Evolutionary conservation across 2,113 vertebrate species (phyloP).

Genomic region (Pongo abelii): DNA sequence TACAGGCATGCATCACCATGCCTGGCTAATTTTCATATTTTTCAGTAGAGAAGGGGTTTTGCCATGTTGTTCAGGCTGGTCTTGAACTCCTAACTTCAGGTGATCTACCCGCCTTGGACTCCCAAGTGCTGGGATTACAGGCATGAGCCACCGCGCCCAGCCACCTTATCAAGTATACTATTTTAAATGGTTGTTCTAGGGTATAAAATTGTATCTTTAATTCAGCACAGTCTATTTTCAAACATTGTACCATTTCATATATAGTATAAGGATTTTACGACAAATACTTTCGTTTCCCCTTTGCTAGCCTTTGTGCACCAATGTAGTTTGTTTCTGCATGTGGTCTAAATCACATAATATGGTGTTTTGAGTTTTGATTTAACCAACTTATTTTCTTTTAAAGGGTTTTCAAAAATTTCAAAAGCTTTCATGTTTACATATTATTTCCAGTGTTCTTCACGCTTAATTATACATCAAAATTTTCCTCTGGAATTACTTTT

Average conservation of each 20-base stretch:
- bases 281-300: not conserved
- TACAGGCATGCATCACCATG: no score
- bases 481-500: not conserved
- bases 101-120: no score
- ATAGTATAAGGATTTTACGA: not conserved
- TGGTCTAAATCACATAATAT: not conserved
- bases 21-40: no score
- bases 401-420: not conserved
- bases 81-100: no score
- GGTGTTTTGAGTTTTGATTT: not conserved
- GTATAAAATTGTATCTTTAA: not conserved
- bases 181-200: not conserved
- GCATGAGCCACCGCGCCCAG: accelerated
- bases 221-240: not conserved
- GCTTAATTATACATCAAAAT: not conserved
- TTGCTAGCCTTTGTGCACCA: not conserved
- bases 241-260: not conserved
- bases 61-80: no score
- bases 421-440: not conserved
- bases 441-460: not conserved
- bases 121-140: no score
- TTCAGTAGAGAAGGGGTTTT: no score
- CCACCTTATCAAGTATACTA: not conserved
- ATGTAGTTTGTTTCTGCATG: not conserved
- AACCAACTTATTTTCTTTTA: not conserved